Conservation (phyloP, 2,113 vertebrate species). For the Delphinus delphis region DNA sequence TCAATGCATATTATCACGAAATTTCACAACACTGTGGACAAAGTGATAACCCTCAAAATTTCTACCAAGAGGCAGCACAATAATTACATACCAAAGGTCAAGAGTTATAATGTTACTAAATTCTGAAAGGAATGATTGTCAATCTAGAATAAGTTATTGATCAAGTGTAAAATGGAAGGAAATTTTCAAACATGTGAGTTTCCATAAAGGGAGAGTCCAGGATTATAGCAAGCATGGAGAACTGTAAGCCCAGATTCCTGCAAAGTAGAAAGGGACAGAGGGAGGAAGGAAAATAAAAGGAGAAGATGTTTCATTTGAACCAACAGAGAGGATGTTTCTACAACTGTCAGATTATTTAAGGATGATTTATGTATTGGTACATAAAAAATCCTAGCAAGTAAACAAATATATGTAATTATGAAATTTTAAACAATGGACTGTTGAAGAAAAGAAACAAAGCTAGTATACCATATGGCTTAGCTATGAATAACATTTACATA, state of each 20-base stretch:
- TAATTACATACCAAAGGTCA: not conserved
- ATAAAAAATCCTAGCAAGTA: not conserved
- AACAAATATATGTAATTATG: not conserved
- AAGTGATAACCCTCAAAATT: not conserved
- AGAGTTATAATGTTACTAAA: not conserved
- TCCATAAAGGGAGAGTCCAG: not conserved
- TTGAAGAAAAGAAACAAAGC: not conserved
- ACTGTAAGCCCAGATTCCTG: not conserved
- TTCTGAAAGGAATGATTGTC: not conserved
- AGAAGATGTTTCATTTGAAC: not conserved
- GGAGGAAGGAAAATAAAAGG: fast-evolving
- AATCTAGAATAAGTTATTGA: not conserved
- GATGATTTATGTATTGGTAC: not conserved
- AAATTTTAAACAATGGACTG: not conserved
- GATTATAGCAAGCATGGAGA: not conserved
- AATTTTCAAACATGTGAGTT: not conserved
- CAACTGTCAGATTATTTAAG: not conserved
- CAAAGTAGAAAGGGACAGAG: not conserved
- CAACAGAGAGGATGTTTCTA: not conserved
- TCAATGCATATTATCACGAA: not conserved
- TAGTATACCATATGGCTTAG: not conserved
- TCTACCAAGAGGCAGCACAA: not conserved
- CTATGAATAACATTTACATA: not conserved
- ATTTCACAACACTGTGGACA: not conserved
- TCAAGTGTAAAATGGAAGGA: not conserved